Evolutionary conservation across 2,888 invertebrate species (phyloP).

Genomic region (Chironomus tentans): DNA sequence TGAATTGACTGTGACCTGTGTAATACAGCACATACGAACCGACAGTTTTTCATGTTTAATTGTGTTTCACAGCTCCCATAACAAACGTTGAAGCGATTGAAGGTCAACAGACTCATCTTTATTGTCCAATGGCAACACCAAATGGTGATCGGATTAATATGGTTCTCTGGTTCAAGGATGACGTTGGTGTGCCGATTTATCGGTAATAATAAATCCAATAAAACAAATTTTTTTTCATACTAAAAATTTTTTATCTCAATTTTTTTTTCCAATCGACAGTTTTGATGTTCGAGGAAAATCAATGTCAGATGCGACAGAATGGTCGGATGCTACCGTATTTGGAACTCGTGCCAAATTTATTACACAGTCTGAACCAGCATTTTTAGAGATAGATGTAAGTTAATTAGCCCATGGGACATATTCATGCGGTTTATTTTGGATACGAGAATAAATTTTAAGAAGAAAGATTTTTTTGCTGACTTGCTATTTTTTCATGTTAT

Average conservation of each 20-base stretch:
- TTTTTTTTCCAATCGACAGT: constrained; percentile 34
- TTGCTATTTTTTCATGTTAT: background rate
- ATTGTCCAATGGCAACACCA: constrained; percentile 56
- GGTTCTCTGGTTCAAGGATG: constrained; percentile 60
- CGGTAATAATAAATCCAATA: constrained; percentile 43
- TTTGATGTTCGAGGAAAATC: constrained; percentile 46
- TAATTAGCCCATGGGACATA: constrained; percentile 14
- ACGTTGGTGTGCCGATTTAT: constrained; percentile 54
- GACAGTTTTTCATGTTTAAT: background rate
- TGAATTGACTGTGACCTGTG: background rate
- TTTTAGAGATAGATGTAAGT: constrained; percentile 27
- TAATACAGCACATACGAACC: background rate
- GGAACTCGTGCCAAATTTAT: constrained; percentile 43
- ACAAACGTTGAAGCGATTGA: constrained; percentile 54
- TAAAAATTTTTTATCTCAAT: constrained; percentile 29
- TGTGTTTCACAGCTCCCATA: constrained; percentile 44
- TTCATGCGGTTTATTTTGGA: background rate
- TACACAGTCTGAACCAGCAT: constrained; percentile 27
- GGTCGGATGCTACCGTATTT: constrained; percentile 44
- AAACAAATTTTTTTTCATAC: background rate
- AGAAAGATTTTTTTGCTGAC: background rate
- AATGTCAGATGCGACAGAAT: constrained; percentile 43
- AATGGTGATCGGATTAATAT: constrained; percentile 55
- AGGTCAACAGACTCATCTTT: constrained; percentile 52
- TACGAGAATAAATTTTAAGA: too few species aligned